A percentile compares a stretch with the other conserved stretches of the same genome.
phyloP scores from a whole-genome alignment of 1,140 invertebrate species.

The Apocrypta bakeri region DNA sequence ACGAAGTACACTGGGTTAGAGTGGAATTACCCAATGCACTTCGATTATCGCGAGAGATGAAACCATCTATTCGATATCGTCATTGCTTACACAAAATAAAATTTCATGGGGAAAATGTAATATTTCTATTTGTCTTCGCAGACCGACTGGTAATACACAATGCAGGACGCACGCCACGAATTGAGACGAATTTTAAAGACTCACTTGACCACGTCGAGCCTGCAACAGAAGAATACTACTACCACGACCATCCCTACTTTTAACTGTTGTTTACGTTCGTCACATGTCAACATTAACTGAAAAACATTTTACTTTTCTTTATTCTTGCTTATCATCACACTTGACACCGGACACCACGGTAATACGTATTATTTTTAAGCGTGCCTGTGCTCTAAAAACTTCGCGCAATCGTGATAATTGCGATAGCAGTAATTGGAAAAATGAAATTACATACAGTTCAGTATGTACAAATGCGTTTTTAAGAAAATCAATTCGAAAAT shows the following conservation, averaged over 20 bases:
- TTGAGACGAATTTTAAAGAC: conserved; percentile 75
- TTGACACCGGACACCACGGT: conserved; percentile 62
- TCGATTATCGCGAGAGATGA: not conserved
- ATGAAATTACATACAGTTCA: conserved; percentile 48
- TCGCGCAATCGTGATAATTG: conserved; percentile 44
- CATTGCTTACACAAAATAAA: conserved; percentile 27
- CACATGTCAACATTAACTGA: conserved; percentile 71
- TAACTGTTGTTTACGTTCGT: conserved; percentile 72
- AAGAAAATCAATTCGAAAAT: conserved; percentile 38
- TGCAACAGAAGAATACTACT: conserved; percentile 72
- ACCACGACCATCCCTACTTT: conserved; percentile 70
- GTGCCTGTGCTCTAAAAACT: conserved; percentile 61
- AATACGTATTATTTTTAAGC: conserved; percentile 60
- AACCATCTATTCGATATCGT: conserved; percentile 38
- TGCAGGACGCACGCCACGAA: conserved; percentile 75
- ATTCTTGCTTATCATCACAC: conserved; percentile 61
- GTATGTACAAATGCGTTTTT: conserved; percentile 43
- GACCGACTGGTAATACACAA: conserved; percentile 75
- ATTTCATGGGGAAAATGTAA: conserved; percentile 62
- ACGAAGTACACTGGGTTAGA: conserved; percentile 8
- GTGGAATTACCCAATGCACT: not conserved
- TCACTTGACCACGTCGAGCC: conserved; percentile 75
- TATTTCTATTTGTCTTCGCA: conserved; percentile 75
- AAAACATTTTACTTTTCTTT: conserved; percentile 67
- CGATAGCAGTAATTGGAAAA: conserved; percentile 13